Base-by-base conservation (phyloP, 2,113 vertebrate species). In the Myrmecobius fasciatus region DNA sequence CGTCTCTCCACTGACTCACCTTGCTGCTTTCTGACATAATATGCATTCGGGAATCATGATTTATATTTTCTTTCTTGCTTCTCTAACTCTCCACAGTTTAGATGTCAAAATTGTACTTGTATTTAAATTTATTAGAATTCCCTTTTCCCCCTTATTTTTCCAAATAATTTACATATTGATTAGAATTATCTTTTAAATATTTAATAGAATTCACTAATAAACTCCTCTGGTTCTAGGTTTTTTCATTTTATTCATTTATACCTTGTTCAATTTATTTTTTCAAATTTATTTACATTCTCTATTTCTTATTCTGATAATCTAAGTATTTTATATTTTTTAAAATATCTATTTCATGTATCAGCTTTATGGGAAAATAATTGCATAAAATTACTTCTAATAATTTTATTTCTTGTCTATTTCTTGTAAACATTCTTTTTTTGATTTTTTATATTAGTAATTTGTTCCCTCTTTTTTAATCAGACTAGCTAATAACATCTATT, bases 241-340 rank as follows among this genome's bases (percentile, higher is more conserved):
- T 67, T 75, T 75, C 25, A 5, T 75, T 75, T 75, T 22, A 75
- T n/a, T 75, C 67, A 36, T 14, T 75, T 75, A 75, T 75, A 14
- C 5, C 10, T 20, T n/a, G 12, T n/a, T n/a, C 31, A 75, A 75
- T 5, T 75, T 75, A n/a, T 75, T n/a, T 75, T 75, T 75, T n/a
- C 67, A n/a, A 75, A 75, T 75, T 75, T n/a, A 75, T 75, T n/a
- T 75, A 75, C n/a, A n/a, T 75, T 75, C 67, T n/a, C 67, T 67
- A 67, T 75, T 75, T 75, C 67, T 75, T 75, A 4, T 75, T 75
- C 67, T 75, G 67, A 75, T n/a, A 20, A 75, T 75, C 67, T 67
- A 12, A 67, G 12, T n/a, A n/a, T n/a, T 75, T 75, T 28, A 67
- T 17, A 75, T 75, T 75, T 75, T 75, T 75, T 7, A 75, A 75